phyloP scores from a whole-genome alignment of 2,797 vertebrate genomes.

The Pristis pectinata region DNA sequence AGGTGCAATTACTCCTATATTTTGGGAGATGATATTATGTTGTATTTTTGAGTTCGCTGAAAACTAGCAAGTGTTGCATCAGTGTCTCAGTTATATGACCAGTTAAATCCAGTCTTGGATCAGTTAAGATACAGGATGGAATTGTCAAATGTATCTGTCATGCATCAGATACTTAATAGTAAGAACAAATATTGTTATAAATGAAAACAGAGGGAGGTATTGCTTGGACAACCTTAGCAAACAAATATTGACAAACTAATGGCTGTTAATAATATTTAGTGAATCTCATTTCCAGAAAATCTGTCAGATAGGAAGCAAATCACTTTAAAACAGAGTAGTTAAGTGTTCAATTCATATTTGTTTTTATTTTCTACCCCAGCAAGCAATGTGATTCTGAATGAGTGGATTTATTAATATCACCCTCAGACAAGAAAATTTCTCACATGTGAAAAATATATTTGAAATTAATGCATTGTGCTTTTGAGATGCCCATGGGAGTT shows the following conservation, averaged over 20 bases:
- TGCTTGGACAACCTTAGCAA: background rate
- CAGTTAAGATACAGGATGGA: background rate
- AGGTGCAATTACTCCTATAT: background rate
- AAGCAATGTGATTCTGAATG: background rate
- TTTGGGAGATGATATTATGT: background rate
- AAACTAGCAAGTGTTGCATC: background rate
- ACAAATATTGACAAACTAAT: background rate
- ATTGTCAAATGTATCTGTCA: background rate
- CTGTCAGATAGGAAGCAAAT: background rate
- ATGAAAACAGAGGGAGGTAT: background rate
- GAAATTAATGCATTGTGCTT: background rate
- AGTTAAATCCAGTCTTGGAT: background rate
- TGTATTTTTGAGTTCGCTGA: background rate
- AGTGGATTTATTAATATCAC: background rate
- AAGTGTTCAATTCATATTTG: background rate
- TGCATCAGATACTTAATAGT: background rate
- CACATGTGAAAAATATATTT: background rate
- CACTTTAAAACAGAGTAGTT: background rate
- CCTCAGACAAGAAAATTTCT: background rate
- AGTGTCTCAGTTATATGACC: background rate
- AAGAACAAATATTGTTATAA: background rate
- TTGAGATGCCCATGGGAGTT: constrained; percentile 41
- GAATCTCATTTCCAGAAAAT: background rate
- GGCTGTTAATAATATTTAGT: background rate
- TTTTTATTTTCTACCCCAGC: background rate